Evolutionary conservation across 2,113 vertebrate genomes (phyloP).

Genomic region (human): GRCh38 chr6:151908001-151908500

Average conservation of each 20-base stretch:
- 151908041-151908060: not conserved
- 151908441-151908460: not conserved
- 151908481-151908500: not conserved
- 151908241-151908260: conserved; percentile 4
- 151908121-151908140: not conserved
- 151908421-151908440: not conserved
- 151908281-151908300: not conserved
- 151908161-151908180: not conserved
- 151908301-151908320: not conserved
- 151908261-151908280: not conserved
- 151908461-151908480: not conserved
- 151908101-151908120: not conserved
- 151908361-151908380: not conserved
- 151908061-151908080: not conserved
- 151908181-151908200: not conserved
- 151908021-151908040: not conserved
- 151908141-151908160: not conserved
- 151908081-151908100: not conserved
- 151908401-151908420: not conserved
- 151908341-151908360: not conserved
- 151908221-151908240: not conserved
- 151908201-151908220: conserved; percentile 24
- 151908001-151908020: not conserved
- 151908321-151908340: not conserved
- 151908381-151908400: not conserved